Evolutionary conservation across 2,888 invertebrate genomes (phyloP).

Genomic region (Alloplasta piceator): DNA sequence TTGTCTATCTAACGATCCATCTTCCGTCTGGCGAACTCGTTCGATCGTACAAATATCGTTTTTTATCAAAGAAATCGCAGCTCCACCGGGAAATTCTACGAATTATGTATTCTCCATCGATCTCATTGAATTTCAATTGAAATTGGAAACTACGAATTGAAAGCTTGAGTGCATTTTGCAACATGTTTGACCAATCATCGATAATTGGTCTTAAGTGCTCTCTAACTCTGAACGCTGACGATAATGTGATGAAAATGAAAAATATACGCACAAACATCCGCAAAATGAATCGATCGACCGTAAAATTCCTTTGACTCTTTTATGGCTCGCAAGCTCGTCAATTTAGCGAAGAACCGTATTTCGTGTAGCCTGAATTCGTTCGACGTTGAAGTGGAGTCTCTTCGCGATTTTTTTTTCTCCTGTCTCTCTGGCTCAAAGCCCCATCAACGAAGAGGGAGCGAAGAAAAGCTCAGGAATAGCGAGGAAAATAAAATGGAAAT

Average conservation of each 20-base stretch:
- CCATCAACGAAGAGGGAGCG: slow-evolving; percentile 1
- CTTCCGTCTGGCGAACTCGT: too few relatives aligned
- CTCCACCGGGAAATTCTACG: too few relatives aligned
- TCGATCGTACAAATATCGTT: too few relatives aligned
- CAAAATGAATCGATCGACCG: slow-evolving; percentile 6
- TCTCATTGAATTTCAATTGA: neutral
- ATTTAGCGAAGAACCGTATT: slow-evolving; percentile 13
- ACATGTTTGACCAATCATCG: neutral
- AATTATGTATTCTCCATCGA: too few relatives aligned
- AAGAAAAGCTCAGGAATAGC: neutral
- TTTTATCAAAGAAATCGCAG: too few relatives aligned
- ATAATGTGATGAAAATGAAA: slow-evolving; percentile 7
- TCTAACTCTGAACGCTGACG: neutral
- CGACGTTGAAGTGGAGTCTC: slow-evolving; percentile 15
- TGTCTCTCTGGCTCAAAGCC: slow-evolving; percentile 30
- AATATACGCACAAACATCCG: neutral
- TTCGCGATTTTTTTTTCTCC: slow-evolving; percentile 11
- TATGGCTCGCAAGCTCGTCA: neutral
- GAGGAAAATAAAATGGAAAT: slow-evolving; percentile 56
- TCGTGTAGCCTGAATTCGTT: slow-evolving; percentile 8
- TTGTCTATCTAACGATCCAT: too few relatives aligned
- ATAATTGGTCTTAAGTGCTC: neutral
- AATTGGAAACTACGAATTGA: neutral
- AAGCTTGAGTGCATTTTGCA: neutral
- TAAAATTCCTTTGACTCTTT: slow-evolving; percentile 35